Conservation (phyloP, 2,888 invertebrate genomes). For the Kuschelorhynchus macadamiae region DNA sequence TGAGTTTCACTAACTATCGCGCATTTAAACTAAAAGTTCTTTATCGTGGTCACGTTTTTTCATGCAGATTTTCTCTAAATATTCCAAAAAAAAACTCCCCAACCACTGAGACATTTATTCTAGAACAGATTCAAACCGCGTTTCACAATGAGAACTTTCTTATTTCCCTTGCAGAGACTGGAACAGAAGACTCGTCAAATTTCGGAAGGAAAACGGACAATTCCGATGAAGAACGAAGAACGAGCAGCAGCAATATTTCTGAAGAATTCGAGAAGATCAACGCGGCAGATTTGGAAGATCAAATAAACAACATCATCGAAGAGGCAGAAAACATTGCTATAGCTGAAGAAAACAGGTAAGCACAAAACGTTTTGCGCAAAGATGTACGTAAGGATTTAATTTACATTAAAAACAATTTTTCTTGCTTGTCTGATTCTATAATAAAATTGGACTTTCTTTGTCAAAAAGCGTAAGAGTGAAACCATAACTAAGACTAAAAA, state of each 20-base stretch:
- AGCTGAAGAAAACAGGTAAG: slow-evolving; percentile 38
- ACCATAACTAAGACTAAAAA: too few species aligned
- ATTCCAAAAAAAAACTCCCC: not conserved
- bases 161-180: slow-evolving; percentile 59
- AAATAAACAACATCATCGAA: slow-evolving; percentile 65
- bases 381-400: too few species aligned
- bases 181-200: slow-evolving; percentile 57
- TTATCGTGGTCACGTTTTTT: too few species aligned
- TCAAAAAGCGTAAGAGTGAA: too few species aligned
- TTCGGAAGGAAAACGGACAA: slow-evolving; percentile 53
- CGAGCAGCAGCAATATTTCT: slow-evolving; percentile 55
- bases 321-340: slow-evolving; percentile 63
- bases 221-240: slow-evolving; percentile 47
- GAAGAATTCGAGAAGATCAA: slow-evolving; percentile 59
- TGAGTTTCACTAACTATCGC: too few species aligned
- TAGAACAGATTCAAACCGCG: slow-evolving; percentile 55
- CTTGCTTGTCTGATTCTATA: too few species aligned
- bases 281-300: slow-evolving; percentile 54
- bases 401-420: too few species aligned
- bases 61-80: not conserved
- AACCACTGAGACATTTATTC: slow-evolving; percentile 57
- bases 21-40: too few species aligned
- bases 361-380: too few species aligned
- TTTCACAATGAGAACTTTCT: slow-evolving; percentile 41
- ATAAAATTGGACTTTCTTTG: too few species aligned